Base-by-base conservation (phyloP, 2,113 vertebrate genomes). In the Microtus richardsoni region DNA sequence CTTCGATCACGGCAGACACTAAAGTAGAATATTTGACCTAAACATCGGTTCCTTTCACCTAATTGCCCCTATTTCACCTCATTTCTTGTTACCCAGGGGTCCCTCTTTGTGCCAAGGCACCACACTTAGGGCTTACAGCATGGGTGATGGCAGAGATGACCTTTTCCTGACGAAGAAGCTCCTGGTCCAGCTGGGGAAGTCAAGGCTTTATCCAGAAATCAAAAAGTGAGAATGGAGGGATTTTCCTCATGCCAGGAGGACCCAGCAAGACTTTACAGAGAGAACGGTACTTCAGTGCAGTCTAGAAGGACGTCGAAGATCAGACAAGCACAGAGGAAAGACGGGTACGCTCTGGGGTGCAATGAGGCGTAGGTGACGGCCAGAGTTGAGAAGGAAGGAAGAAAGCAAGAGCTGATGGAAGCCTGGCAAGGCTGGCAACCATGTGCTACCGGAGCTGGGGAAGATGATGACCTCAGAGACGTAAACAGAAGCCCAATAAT, bases 401-500 rank as follows among this genome's bases (percentile, higher is more conserved):
- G 28, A 26, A 87, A 30, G 12, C 17, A 71, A 89, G 14, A 26
- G 33, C 12, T 47, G 24, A 71, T 39, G 36, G 7, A 24, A 66
- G 7, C 33, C 52, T 7, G 12, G 49, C 2, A 22, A 2, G 36
- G 10, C 30, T n/a, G 4, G 19, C 21, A 21, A 33, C 0, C 19
- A 10, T 22, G 5, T 52, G 39, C 52, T 66, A 3, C 30, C 1
- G 4, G 19, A 41, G 52, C 11, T 11, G 19, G 33, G 10, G 26
- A 2, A 4, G 79, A 12, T 6, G 41, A 70, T 39, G 33, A 8
- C 11, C 28, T 9, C 62, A n/a, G 64, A 44, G 54, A 79, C 22
- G 26, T 0, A 13, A 47, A 52, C 22, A 28, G 24, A 0, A 0
- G 58, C 64, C 68, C 14, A 10, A 1, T 28, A 74, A 21, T 7